Evolutionary conservation across 2,797 vertebrate genomes (phyloP), one percentile per base, ranked within the genome.

Genomic region (Tapera naevia): DNA sequence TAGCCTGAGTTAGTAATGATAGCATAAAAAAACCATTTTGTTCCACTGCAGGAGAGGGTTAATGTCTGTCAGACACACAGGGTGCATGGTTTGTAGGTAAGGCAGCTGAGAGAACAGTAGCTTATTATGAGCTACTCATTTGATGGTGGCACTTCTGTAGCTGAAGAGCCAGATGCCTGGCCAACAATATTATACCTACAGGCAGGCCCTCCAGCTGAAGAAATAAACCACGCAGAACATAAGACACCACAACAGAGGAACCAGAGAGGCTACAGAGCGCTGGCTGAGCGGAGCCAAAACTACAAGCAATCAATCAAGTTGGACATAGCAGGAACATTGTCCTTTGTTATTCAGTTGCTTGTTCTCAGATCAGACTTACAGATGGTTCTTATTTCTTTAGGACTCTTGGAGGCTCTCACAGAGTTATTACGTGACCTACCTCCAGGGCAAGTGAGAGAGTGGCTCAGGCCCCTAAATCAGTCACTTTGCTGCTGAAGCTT

Each of bases 221-320:
- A 30, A 86, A 45, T 32, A 19, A 57, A 80, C 2, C 41, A 19
- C 25, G 18, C 10, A 13, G 37, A 61, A 39, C 17, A 21, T 5
- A 2, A 60, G 51, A 54, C 13, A 7, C 16, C 27, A 11, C n/a
- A 51, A 5, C 17, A 33, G 83, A 70, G 53, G 80, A 64, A 39
- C 41, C 9, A 7, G 48, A 81, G 74, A 50, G 45, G 70, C 67
- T 75, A 3, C 19, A 17, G 41, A 17, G 35, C 0, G 13, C 0
- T 8, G 35, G 64, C 64, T 51, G 45, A 58, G 78, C 53, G 43
- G 35, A 51, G 43, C 33, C 73, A 33, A n/a, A 64, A 11, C 58
- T 25, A 35, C 53, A 12, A 16, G n/a, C 16, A 5, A 43, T 24
- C 53, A 3, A 25, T 46, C 39, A 45, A 4, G 9, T 0, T 4